Base-by-base conservation (phyloP, 2,113 vertebrate genomes). In the Anhinga rufa region DNA sequence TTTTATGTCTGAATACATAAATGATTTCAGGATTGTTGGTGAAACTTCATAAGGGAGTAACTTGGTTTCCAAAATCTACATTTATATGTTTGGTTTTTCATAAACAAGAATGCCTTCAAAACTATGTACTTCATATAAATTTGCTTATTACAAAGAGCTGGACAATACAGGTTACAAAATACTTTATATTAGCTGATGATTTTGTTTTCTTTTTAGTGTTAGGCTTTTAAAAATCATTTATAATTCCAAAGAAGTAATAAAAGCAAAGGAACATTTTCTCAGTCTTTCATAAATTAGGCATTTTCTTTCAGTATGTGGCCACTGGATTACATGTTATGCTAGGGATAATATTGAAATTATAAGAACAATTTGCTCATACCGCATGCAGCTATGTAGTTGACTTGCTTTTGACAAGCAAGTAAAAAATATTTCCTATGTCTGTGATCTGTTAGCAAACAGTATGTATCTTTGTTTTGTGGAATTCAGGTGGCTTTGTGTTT, bases 401-500 rank as follows among this genome's bases (percentile, higher is more conserved):
- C 18, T 62, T 83, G 16, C 9, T 75, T 88, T 82, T 58, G 16
- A 74, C 28, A 90, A 95, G 74, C 66, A 91, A 88, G 75, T 65
- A 9, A 96, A 95, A 91, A 82, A 36, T 77, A 71, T 88, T 96
- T 81, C 34, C 31, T 89, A 14, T 61, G 64, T 61, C 62, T 94
- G 74, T 77, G 60, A 94, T 93, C 76, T 94, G 81, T 85, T 96
- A 97, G 77, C 78, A 94, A 97, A 96, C 68, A 64, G 31, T 54
- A 65, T 38, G 20, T 88, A 71, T 84, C 58, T 95, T 90, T 91
- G 87, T 72, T 92, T 49, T 65, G 34, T 76, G 46, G 52, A 94
- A 96, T 96, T 97, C 90, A 97, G 86, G 90, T 96, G 71, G 89
- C 82, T 95, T 90, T 90, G 61, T 88, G 48, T 89, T 87, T 95